Conservation (phyloP, 2,888 invertebrate genomes). For the Falcaria lacertinaria region DNA sequence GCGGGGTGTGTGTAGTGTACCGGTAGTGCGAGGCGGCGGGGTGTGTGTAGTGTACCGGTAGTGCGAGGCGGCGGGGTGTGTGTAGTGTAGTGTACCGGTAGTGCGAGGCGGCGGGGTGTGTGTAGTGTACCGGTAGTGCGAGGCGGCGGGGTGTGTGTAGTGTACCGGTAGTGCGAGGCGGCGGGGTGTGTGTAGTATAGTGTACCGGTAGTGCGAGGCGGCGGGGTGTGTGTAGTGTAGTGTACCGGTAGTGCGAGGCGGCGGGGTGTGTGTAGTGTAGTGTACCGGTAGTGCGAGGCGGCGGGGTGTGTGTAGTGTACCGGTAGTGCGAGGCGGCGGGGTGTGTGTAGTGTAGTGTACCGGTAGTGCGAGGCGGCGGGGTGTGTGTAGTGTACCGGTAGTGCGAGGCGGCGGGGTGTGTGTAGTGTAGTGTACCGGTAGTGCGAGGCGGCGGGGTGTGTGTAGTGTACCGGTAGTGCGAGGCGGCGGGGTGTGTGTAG, state of each 20-base stretch:
- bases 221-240: too few relatives aligned
- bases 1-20: too few relatives aligned
- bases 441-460: slow-evolving; percentile 60
- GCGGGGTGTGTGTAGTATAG: too few relatives aligned
- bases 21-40: too few relatives aligned
- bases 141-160: not conserved
- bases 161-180: slow-evolving; percentile 74
- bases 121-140: slow-evolving; percentile 88
- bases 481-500: slow-evolving; percentile 79
- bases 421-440: too few relatives aligned
- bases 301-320: too few relatives aligned
- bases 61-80: slow-evolving; percentile 82
- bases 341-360: slow-evolving; percentile 84
- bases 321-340: too few relatives aligned
- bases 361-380: slow-evolving; percentile 77
- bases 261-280: slow-evolving; percentile 81
- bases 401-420: slow-evolving; percentile 73
- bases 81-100: too few relatives aligned
- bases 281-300: slow-evolving; percentile 84
- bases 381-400: slow-evolving; percentile 47
- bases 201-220: slow-evolving; percentile 52
- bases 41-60: slow-evolving; percentile 84
- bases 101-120: slow-evolving; percentile 84
- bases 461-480: too few relatives aligned
- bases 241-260: too few relatives aligned